Base-by-base conservation (phyloP, 2,113 vertebrate genomes). In the Dunckerocampus dactyliophorus region DNA sequence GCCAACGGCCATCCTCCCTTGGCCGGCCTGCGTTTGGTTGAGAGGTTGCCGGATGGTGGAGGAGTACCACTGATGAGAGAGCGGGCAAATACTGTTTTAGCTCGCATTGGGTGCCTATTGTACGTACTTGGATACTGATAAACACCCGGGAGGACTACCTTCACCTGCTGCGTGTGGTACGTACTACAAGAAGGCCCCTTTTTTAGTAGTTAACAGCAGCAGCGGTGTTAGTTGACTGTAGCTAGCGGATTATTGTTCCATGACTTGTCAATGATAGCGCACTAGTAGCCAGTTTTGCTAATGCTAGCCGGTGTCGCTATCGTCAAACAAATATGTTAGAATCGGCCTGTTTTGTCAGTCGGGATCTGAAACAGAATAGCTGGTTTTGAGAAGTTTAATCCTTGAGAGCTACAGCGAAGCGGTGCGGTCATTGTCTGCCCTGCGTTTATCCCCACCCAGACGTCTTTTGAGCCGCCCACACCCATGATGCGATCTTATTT, bases 181-280 rank as follows among this genome's bases (percentile, higher is more conserved):
- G 88, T 80, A 47, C 3, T 21, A 6, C 13, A 37, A 47, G 42
- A 28, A 19, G 6, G n/a, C 47, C 17, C 13, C 22, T 34, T 54
- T 14, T 17, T 3, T 34, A 6, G 10, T n/a, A 8, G 1, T 22
- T 28, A 12, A 1, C 9, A 0, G n/a, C 4, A 80, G 75, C 74
- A 61, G 15, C 62, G 52, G 72, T 62, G n/a, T 57, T 45, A 39
- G 58, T 75, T 47, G 62, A 54, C 68, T 63, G 63, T 70, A 76
- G 80, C 83, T 88, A 90, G 81, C 85, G 85, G 90, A 89, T 89
- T 90, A 89, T 83, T 88, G 82, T 84, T 79, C 77, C 80, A 13
- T 81, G 83, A 84, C 85, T 88, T 87, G 77, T 80, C 77, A 83
- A 77, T 85, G 85, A 86, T 88, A 85, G 82, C 84, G 76, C 80